These are phyloP conservation scores for Drosophila eohydei DNA, from an alignment of 2,888 invertebrate species.

Conservation along the genomic window DNA sequence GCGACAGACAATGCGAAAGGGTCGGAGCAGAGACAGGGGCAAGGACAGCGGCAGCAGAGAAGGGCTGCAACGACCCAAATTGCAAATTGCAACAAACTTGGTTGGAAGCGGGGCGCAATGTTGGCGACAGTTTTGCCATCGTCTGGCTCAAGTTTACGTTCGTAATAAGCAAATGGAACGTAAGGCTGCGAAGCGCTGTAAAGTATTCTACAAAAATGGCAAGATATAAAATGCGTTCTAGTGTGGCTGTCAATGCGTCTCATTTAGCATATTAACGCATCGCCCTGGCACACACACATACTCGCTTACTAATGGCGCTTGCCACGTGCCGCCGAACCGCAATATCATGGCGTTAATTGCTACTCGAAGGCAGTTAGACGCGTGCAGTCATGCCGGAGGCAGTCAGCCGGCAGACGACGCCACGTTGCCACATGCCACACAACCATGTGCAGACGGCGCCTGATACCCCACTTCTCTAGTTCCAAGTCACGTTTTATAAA, in stretches of 20 bases:
- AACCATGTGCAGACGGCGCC: conserved; percentile 14
- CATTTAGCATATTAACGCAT: conserved; percentile 20
- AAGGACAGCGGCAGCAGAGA: neutral
- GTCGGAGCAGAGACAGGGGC: neutral
- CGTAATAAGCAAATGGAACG: conserved; percentile 77
- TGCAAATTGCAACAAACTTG: conserved; percentile 75
- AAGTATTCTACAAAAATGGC: conserved; percentile 57
- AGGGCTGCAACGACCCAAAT: conserved; percentile 65
- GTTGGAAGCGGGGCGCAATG: conserved; percentile 46
- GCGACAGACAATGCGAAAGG: conserved; percentile 48
- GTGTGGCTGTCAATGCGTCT: conserved; percentile 27
- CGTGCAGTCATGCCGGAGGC: conserved; percentile 35
- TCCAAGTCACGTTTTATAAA: conserved; percentile 75
- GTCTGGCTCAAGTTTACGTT: conserved; percentile 67
- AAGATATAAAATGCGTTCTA: conserved; percentile 28
- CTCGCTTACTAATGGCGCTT: conserved; percentile 32
- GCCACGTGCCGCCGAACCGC: conserved; percentile 64
- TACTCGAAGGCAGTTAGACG: conserved; percentile 62
- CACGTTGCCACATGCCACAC: conserved; percentile 4
- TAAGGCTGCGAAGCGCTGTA: conserved; percentile 38
- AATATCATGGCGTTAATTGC: conserved; percentile 80
- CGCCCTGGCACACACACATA: neutral
- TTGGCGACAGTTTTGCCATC: conserved; percentile 66
- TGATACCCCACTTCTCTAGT: conserved; percentile 15
- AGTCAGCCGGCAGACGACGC: conserved; percentile 37